Evolutionary conservation across 2,888 invertebrate species (phyloP), one percentile per base, ranked within the genome.

Genomic region (Antheraea yamamai): DNA sequence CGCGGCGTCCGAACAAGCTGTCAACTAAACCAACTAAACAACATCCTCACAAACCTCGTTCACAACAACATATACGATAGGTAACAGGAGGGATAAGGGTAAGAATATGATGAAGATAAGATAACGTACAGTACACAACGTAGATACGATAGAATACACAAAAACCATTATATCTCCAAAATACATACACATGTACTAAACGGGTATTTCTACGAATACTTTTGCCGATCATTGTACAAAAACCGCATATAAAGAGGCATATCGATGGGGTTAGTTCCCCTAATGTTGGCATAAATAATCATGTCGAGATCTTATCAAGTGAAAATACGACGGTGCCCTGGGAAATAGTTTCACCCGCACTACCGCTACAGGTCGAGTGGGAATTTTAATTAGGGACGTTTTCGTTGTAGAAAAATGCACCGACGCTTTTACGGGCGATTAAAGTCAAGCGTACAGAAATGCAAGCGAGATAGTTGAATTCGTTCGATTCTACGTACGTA

Each of bases 241-340:
- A 80, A 83, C 88, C 87, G 88, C 89, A 88, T 92, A 92, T 91
- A 93, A 92, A 92, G 87, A 86, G 87, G 81, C 89, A 88, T 89
- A 93, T 94, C 93, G 93, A 94, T 92, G 88, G 93, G 92, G 93
- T 90, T 90, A 89, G 85, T 82, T 88, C 92, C 93, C 94, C 91
- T 89, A 91, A 92, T 90, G 90, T 88, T 85, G 85, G 87, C 90
- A 94, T 95, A 94, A 94, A 94, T 94, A 93, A 94, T 94, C 93
- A 90, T 90, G 94, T 93, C 92, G 84, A 91, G 94, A 95, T 95
- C 85, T 89, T 94, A 94, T 94, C 94, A 88, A 79, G 86, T 85
- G 92, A 90, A 94, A 93, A 94, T 94, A 94, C 94, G 93, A 89
- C 87, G 85, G 81, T 86, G 87, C 84, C 87, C 88, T 87, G 89